Evolutionary conservation across 1,140 invertebrate genomes (phyloP), one percentile per base, ranked within the genome.

Genomic region (Helicorthomorpha holstii): DNA sequence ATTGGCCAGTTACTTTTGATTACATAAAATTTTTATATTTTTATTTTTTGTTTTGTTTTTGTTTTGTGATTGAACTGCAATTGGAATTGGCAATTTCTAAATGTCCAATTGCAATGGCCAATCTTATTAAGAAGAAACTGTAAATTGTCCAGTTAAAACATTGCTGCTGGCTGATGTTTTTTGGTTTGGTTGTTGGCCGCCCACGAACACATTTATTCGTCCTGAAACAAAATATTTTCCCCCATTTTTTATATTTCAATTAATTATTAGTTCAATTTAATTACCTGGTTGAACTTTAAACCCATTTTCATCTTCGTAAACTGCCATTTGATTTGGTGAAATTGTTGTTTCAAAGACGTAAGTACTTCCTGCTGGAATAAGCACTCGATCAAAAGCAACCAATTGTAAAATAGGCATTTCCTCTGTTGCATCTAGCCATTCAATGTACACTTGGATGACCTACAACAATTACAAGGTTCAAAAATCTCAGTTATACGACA

Each of bases 111-210:
- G n/a, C n/a, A n/a, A n/a, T n/a, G n/a, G n/a, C n/a, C n/a, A n/a
- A n/a, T n/a, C n/a, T n/a, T n/a, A n/a, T n/a, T n/a, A n/a, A n/a
- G n/a, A n/a, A n/a, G n/a, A n/a, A n/a, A n/a, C n/a, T n/a, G n/a
- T n/a, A n/a, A n/a, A n/a, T n/a, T n/a, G n/a, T n/a, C n/a, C n/a
- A n/a, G 29, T 7, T 34, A 34, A 34, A 34, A 34, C 29, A 34
- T 34, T 34, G 29, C 29, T 34, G 29, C 54, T 38, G 19, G 59
- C 54, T 2, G 22, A 48, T 42, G 43, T 60, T n/a, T 54, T 54
- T 54, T 67, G 63, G 27, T 54, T 50, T 24, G 65, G 65, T 50
- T 67, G 65, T 52, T 66, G 64, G 26, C 65, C 65, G 16, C 65
- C 64, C 23, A 60, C 58, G 50, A 62, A 66, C 23, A 67, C 25